phyloP scores from a whole-genome alignment of 2,797 vertebrate species.

The Microctenopoma stevenorrisi region DNA sequence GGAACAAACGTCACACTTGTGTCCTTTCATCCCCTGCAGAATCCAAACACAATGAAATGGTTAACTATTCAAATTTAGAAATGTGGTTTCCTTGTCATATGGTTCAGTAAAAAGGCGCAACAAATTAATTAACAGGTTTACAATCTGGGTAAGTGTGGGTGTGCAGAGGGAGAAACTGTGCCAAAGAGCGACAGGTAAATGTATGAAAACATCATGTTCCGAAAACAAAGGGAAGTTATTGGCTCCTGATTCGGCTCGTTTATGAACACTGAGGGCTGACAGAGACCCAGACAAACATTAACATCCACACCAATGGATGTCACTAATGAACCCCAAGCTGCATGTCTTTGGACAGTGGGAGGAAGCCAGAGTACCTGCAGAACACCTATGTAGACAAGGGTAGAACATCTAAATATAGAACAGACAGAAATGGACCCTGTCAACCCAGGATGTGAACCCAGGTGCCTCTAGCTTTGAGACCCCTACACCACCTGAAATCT shows the following conservation, averaged over 20 bases:
- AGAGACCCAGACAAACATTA: too few species aligned
- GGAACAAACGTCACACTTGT: constrained; percentile 97
- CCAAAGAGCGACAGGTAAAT: not conserved
- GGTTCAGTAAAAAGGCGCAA: not conserved
- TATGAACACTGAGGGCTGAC: not conserved
- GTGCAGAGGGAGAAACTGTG: not conserved
- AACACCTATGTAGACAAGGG: too few species aligned
- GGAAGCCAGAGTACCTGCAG: too few species aligned
- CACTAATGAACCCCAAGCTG: too few species aligned
- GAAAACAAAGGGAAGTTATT: not conserved
- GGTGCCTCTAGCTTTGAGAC: too few species aligned
- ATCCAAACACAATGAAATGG: constrained; percentile 13
- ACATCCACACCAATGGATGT: too few species aligned
- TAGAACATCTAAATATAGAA: too few species aligned
- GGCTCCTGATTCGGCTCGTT: not conserved
- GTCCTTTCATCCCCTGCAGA: constrained; percentile 94
- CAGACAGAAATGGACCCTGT: too few species aligned
- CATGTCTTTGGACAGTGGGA: too few species aligned
- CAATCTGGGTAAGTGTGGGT: not conserved
- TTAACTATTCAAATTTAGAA: constrained; percentile 2
- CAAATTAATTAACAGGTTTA: not conserved
- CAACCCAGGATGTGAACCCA: too few species aligned
- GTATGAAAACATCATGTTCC: not conserved
- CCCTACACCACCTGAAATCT: too few species aligned
- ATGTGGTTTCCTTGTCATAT: not conserved